A percentile compares a stretch with the other conserved stretches of the same genome.
phyloP scores from a whole-genome alignment of 2,113 vertebrate genomes.

The Melanerpes formicivorus region DNA sequence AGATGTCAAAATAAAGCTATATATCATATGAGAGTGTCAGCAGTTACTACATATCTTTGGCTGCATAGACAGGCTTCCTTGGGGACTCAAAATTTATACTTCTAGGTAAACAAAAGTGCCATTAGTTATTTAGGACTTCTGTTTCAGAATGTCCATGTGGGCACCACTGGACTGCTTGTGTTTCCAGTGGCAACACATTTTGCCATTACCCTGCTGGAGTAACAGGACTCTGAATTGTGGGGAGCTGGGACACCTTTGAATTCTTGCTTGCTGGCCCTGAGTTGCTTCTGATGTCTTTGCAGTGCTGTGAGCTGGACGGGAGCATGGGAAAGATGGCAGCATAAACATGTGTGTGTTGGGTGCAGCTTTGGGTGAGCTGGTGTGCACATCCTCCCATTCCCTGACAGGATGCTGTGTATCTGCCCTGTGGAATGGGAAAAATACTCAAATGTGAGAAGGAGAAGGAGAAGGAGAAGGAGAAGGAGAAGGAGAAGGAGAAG shows the following conservation, averaged over 20 bases:
- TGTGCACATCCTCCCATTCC: not conserved
- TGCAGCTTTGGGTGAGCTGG: not conserved
- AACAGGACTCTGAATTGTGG: not conserved
- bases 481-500: no score
- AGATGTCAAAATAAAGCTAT: conserved; percentile 72
- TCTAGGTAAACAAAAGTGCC: conserved; percentile 40
- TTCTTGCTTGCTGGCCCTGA: accelerated
- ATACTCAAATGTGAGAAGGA: accelerated
- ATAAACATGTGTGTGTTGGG: accelerated
- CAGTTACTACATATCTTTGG: conserved; percentile 55
- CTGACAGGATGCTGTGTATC: accelerated
- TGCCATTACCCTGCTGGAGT: not conserved
- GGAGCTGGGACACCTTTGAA: accelerated
- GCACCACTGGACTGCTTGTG: not conserved
- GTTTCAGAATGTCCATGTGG: not conserved
- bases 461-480: no score
- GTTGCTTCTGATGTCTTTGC: accelerated
- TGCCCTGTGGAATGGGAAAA: not conserved
- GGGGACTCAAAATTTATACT: conserved; percentile 56
- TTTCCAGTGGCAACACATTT: not conserved
- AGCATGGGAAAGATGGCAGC: accelerated
- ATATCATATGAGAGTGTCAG: conserved; percentile 59
- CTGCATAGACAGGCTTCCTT: conserved; percentile 46
- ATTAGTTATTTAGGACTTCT: not conserved
- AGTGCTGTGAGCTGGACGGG: accelerated